Evolutionary conservation across 2,888 invertebrate species (phyloP).

Genomic region (Mythimna vitellina): DNA sequence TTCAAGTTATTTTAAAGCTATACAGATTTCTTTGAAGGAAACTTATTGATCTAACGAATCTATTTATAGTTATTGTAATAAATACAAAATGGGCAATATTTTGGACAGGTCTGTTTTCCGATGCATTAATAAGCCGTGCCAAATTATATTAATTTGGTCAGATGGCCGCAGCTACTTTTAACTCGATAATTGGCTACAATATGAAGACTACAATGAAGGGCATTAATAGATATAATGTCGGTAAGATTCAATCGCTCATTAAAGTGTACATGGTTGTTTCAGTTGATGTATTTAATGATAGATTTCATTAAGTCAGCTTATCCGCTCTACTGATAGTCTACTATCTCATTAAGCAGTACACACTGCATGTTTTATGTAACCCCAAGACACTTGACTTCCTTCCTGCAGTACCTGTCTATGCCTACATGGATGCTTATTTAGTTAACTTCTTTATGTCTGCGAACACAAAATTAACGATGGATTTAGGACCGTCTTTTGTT

Average conservation of each 20-base stretch:
- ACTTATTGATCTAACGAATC: conserved; percentile 20
- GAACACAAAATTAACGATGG: conserved; percentile 43
- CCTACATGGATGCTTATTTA: conserved; percentile 4
- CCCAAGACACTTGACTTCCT: conserved; percentile 54
- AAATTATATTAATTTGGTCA: conserved; percentile 25
- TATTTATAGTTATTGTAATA: background rate
- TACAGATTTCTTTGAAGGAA: background rate
- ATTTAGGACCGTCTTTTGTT: conserved; percentile 30
- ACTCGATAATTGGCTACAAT: conserved; percentile 32
- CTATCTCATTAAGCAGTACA: conserved; percentile 46
- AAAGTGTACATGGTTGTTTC: conserved; percentile 6
- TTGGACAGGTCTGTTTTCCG: conserved; percentile 3
- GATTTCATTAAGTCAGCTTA: conserved; percentile 50
- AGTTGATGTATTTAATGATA: conserved; percentile 39
- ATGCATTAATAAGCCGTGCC: conserved; percentile 39
- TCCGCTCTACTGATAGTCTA: conserved; percentile 52
- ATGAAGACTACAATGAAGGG: conserved; percentile 12
- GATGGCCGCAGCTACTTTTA: conserved; percentile 35
- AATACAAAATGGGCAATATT: conserved; percentile 20
- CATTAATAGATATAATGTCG: conserved; percentile 6
- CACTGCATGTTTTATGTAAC: conserved; percentile 56
- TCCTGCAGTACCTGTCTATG: conserved; percentile 38
- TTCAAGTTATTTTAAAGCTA: conserved; percentile 4
- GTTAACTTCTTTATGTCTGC: conserved; percentile 5
- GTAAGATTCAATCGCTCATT: conserved; percentile 17